Conservation (phyloP, 1,140 invertebrate species). For the Vollenhovia emeryi region DNA sequence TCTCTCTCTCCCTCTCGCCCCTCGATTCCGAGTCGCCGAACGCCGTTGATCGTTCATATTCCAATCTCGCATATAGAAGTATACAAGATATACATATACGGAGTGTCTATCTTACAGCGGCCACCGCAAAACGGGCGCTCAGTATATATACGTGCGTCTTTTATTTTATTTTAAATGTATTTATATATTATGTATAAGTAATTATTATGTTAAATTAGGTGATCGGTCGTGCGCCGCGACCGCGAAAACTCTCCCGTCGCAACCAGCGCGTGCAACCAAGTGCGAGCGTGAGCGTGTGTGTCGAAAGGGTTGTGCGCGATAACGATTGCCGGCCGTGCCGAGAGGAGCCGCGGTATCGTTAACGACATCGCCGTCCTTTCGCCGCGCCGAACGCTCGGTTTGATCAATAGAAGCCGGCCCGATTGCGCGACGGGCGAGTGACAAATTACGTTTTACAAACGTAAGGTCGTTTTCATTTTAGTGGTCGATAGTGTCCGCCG, state of each 20-base stretch:
- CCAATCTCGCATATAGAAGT: conserved; percentile 57
- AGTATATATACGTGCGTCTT: conserved; percentile 33
- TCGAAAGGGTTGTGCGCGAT: no score
- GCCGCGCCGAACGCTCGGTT: not conserved
- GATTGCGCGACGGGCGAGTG: no score
- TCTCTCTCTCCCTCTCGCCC: not conserved
- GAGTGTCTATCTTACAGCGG: conserved; percentile 44
- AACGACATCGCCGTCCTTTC: no score
- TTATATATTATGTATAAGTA: conserved; percentile 67
- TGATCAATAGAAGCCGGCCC: no score
- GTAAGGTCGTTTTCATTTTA: not conserved
- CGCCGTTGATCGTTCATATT: conserved; percentile 34
- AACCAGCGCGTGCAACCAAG: conserved; percentile 39
- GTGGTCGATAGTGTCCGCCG: not conserved
- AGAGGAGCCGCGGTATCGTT: no score
- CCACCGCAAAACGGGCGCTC: conserved; percentile 42
- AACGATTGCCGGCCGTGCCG: no score
- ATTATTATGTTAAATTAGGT: conserved; percentile 65
- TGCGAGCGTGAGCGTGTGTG: no score
- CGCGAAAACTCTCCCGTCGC: conserved; percentile 32
- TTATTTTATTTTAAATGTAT: conserved; percentile 59
- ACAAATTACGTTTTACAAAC: not conserved
- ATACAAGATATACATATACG: conserved; percentile 39
- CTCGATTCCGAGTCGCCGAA: conserved; percentile 29
- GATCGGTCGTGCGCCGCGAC: conserved; percentile 57